A percentile compares a stretch with the other conserved stretches of the same genome.
phyloP scores from a whole-genome alignment of 2,888 invertebrate genomes.

The Shargacucullia verbasci region DNA sequence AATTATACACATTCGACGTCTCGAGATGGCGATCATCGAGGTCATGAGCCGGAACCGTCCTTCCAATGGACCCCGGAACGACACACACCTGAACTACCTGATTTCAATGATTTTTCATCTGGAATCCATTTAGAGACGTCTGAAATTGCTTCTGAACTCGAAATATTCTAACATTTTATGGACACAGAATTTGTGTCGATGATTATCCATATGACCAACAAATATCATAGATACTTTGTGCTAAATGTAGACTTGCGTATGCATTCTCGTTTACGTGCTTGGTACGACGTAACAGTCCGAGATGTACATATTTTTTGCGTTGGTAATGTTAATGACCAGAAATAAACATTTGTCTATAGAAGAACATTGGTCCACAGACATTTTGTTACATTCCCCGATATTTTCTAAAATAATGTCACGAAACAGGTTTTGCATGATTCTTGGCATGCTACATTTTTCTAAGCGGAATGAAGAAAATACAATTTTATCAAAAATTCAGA shows the following conservation, averaged over 20 bases:
- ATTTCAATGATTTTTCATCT: conserved; percentile 24
- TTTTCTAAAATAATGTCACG: conserved; percentile 10
- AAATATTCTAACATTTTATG: conserved; percentile 8
- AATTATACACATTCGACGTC: conserved; percentile 14
- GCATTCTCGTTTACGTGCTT: conserved; percentile 33
- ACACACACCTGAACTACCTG: conserved; percentile 23
- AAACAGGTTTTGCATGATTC: conserved; percentile 8
- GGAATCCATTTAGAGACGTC: conserved; percentile 23
- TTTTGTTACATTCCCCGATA: conserved; percentile 6
- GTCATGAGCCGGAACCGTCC: conserved; percentile 21
- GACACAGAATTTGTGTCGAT: conserved; percentile 1
- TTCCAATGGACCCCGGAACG: conserved; percentile 23
- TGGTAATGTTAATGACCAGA: conserved; percentile 34
- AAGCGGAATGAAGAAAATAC: conserved; percentile 10
- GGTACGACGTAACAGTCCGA: conserved; percentile 35
- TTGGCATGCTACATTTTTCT: conserved; percentile 16
- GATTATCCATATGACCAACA: conserved; percentile 4
- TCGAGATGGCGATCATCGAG: conserved; percentile 14
- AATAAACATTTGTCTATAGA: conserved; percentile 9
- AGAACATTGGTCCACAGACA: conserved; percentile 10
- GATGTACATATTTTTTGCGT: conserved; percentile 37
- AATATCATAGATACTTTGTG: conserved; percentile 5
- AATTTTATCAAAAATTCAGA: conserved; percentile 17
- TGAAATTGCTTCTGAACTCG: conserved; percentile 4
- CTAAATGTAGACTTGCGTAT: conserved; percentile 1